These are phyloP conservation scores for Pseudorhombus dupliciocellatus DNA, from an alignment of 2,113 vertebrate genomes.

Conservation along the genomic window DNA sequence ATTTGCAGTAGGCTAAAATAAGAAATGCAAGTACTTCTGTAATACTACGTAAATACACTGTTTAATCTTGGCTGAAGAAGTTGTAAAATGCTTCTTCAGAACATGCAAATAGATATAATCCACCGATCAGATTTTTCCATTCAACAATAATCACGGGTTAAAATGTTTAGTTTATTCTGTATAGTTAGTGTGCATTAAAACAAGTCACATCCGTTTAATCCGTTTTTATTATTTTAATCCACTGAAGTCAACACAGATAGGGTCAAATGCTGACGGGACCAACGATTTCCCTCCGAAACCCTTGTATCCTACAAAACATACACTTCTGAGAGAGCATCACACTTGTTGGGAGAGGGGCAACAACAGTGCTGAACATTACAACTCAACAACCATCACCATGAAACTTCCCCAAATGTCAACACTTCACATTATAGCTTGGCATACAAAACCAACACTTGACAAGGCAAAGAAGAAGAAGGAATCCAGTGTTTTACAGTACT, in stretches of 20 bases:
- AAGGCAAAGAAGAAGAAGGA: constrained; percentile 61
- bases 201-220: background rate
- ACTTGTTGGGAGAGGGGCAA: constrained; percentile 66
- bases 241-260: constrained; percentile 77
- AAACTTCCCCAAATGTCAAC: constrained; percentile 53
- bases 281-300: constrained; percentile 53
- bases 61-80: too few relatives aligned
- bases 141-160: background rate
- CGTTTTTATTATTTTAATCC: constrained; percentile 77
- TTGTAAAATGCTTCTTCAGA: too few relatives aligned
- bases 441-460: constrained; percentile 67
- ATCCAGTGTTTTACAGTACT: constrained; percentile 24
- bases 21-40: too few relatives aligned
- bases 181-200: background rate
- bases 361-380: constrained; percentile 68
- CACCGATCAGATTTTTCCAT: background rate
- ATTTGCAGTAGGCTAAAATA: too few relatives aligned
- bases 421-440: constrained; percentile 71
- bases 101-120: too few relatives aligned
- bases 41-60: too few relatives aligned
- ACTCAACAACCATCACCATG: constrained; percentile 61
- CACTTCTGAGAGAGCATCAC: constrained; percentile 70
- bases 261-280: constrained; percentile 69
- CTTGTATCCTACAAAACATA: constrained; percentile 73
- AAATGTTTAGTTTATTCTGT: background rate